Evolutionary conservation across 2,888 invertebrate species (phyloP).

Genomic region (Serripes groenlandicus): DNA sequence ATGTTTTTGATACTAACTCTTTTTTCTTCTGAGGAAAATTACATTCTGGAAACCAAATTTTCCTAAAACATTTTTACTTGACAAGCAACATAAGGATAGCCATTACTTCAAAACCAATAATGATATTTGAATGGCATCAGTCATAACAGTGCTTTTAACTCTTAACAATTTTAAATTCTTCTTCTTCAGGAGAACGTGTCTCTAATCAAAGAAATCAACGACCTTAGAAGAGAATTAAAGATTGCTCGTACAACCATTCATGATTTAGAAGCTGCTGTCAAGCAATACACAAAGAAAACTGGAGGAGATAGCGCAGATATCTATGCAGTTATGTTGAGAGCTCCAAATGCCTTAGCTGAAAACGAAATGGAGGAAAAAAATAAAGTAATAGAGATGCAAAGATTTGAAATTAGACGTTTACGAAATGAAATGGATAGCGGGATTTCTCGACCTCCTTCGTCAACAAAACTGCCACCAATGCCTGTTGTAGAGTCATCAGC

Average conservation of each 20-base stretch:
- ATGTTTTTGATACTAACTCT: too few relatives aligned
- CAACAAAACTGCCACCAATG: slow-evolving; percentile 75
- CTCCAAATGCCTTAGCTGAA: slow-evolving; percentile 88
- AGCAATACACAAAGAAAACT: slow-evolving; percentile 84
- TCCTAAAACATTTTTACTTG: too few relatives aligned
- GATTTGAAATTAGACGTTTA: slow-evolving; percentile 87
- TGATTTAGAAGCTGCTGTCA: slow-evolving; percentile 90
- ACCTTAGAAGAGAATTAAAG: slow-evolving; percentile 91
- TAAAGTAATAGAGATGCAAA: slow-evolving; percentile 87
- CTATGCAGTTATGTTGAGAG: slow-evolving; percentile 76
- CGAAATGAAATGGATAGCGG: slow-evolving; percentile 77
- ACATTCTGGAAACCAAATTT: too few relatives aligned
- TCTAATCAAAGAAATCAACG: slow-evolving; percentile 92
- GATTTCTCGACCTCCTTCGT: slow-evolving; percentile 75
- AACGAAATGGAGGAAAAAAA: slow-evolving; percentile 89
- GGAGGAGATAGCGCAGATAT: slow-evolving; percentile 76
- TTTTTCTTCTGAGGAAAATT: too few relatives aligned
- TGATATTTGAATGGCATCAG: too few relatives aligned
- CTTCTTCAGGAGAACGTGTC: slow-evolving; percentile 91
- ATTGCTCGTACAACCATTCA: slow-evolving; percentile 90
- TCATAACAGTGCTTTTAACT: too few relatives aligned
- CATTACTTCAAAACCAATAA: too few relatives aligned
- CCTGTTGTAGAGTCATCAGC: slow-evolving; percentile 49
- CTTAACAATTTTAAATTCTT: background rate
- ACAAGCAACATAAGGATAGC: too few relatives aligned